Evolutionary conservation across 1,140 invertebrate genomes (phyloP).

Genomic region (Cataglyphis hispanica): DNA sequence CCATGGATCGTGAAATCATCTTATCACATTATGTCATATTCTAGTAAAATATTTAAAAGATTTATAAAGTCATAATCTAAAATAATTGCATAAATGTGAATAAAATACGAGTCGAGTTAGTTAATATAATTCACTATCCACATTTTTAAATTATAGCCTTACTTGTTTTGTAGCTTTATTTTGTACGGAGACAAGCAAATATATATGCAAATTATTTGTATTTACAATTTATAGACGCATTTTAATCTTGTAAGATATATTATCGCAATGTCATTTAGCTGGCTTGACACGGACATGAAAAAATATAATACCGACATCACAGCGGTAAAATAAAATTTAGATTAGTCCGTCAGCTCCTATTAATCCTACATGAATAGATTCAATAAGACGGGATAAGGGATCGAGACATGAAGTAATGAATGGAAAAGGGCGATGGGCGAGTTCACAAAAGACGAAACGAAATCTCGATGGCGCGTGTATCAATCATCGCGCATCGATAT

Average conservation of each 20-base stretch:
- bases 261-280: constrained; percentile 25
- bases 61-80: not conserved
- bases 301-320: constrained; percentile 37
- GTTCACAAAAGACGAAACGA: constrained; percentile 13
- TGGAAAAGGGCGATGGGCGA: constrained; percentile 61
- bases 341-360: constrained; percentile 60
- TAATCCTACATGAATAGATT: constrained; percentile 68
- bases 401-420: constrained; percentile 63
- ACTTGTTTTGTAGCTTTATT: no score
- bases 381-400: constrained; percentile 66
- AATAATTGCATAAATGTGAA: not conserved
- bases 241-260: not conserved
- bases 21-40: not conserved
- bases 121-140: not conserved
- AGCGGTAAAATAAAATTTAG: constrained; percentile 55
- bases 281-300: not conserved
- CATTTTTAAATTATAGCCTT: not conserved
- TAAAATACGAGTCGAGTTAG: not conserved
- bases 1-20: not conserved
- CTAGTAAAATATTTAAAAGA: no score
- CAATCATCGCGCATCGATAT: constrained; percentile 71
- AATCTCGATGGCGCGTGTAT: constrained; percentile 66
- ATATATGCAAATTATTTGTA: not conserved
- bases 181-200: not conserved
- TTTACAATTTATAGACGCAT: not conserved